Percentiles rank a stretch among this genome's conserved stretches.
phyloP scores from a whole-genome alignment of 2,797 vertebrate genomes.

The Phrynocephalus forsythii region DNA sequence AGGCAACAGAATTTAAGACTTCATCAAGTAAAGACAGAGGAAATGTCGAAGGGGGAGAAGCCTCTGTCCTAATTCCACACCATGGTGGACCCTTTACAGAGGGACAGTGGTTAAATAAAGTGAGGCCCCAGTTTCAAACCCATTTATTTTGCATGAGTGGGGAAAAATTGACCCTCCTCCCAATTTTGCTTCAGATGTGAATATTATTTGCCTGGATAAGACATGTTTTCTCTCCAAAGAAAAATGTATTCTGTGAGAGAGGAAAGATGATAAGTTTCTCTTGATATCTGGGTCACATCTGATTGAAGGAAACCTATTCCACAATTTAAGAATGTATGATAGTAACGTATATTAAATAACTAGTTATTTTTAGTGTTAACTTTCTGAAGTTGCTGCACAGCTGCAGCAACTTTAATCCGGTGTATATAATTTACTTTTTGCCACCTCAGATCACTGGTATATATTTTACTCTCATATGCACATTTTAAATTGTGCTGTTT shows the following conservation, averaged over 20 bases:
- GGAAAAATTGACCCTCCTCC: background rate
- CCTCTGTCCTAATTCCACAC: too few relatives aligned
- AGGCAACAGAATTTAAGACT: too few relatives aligned
- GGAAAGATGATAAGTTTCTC: background rate
- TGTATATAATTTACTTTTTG: background rate
- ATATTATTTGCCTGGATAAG: too few relatives aligned
- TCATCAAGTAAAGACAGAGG: too few relatives aligned
- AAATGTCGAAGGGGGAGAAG: too few relatives aligned
- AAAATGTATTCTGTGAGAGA: too few relatives aligned
- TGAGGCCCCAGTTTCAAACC: background rate
- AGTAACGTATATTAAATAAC: background rate
- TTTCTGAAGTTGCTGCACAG: slow-evolving; percentile 11
- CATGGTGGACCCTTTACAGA: too few relatives aligned
- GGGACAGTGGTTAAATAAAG: too few relatives aligned
- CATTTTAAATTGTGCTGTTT: slow-evolving; percentile 22
- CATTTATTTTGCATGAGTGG: background rate
- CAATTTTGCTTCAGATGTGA: too few relatives aligned
- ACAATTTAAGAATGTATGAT: background rate
- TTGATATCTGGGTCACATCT: background rate
- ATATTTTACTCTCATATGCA: slow-evolving; percentile 17
- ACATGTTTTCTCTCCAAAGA: too few relatives aligned
- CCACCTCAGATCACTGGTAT: background rate
- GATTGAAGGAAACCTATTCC: background rate
- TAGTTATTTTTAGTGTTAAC: background rate
- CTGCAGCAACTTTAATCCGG: background rate